Evolutionary conservation across 2,797 vertebrate genomes (phyloP), one percentile per base, ranked within the genome.

Genomic region (Chrysocyon brachyurus): DNA sequence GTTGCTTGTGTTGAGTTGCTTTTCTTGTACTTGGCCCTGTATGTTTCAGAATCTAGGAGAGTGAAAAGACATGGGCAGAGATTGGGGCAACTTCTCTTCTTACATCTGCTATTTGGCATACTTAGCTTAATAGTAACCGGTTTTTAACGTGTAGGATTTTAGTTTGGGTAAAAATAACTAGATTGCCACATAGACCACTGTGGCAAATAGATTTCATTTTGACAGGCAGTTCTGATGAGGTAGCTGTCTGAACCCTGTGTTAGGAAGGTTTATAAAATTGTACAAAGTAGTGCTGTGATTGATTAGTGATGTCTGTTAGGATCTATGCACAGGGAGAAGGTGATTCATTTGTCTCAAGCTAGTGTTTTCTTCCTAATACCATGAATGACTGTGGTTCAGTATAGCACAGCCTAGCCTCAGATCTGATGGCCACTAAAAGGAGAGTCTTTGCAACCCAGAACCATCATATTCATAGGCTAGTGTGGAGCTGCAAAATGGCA

Each of bases 81-180:
- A 81, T 3, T n/a, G 24, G 31, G 40, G 3, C 49, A 87, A 68
- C 2, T 36, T 72, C 24, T 66, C 5, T 9, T 22, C 28, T 90
- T 94, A 21, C 1, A 12, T 72, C 31, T 82, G 0, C 86, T 40
- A 72, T 68, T 78, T 68, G 52, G 10, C 72, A 15, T 78, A 36
- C n/a, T 85, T 52, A 75, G 16, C 40, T 94, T 88, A 77, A 49
- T 21, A 57, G 10, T 91, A 72, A 83, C 70, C 64, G 56, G 17
- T 73, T 89, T 89, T 86, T 83, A 95, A 91, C 54, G 54, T 33
- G 31, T 63, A 90, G 68, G 12, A 79, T 89, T 96, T 95, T 72
- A 83, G 31, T 86, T 87, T 59, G 26, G 64, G 31, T 73, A 89
- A 87, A 95, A 86, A 77, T 54, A 95, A 21, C 59, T 92, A 81